Evolutionary conservation across 2,888 invertebrate species (phyloP), one percentile per base, ranked within the genome.

Genomic region (Halocaridina rubra): DNA sequence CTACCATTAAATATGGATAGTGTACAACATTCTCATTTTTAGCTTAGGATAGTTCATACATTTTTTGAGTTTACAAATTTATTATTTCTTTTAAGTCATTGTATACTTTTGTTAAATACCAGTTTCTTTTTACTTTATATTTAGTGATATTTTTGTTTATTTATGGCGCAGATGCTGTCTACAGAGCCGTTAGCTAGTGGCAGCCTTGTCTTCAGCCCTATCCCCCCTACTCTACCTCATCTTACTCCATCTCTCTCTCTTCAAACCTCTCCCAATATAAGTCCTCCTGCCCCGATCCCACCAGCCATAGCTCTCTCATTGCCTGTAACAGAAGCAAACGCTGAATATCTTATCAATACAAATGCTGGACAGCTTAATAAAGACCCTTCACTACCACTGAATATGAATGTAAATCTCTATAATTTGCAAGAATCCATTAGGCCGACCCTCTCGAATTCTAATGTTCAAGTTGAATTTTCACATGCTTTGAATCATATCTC

Each of bases 121-220:
- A 64, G 13, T 19, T 64, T 64, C 24, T 64, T 64, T 71, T 30
- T 30, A 19, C n/a, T 33, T 30, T 59, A 59, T 76, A 30, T 29
- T 53, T 76, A 59, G 8, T 61, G 3, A 13, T 53, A 22, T 76
- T 76, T 59, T 30, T 57, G n/a, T 30, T 67, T 67, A n/a, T 32
- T 57, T 32, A 8, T 76, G 32, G 29, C 22, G 7, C 59, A 76
- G 76, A 59, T 76, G 76, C 76, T 59, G 76, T 76, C 76, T 19
- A 59, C 59, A 10, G 30, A 27, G 29, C 76, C 32, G 5, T 30
- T 59, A 59, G 61, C 76, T 57, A 61, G 76, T 30, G 76, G 76
- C 19, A 76, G 76, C 57, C 57, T 76, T 24, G 61, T 59, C 61
- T 24, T 32, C 57, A 76, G 76, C 61, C 61, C 61, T n/a, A 16